Evolutionary conservation across 92 coral and sea anemone species (phyloP), one percentile per base, ranked within the genome.

Genomic region (Pocillopora grandis): DNA sequence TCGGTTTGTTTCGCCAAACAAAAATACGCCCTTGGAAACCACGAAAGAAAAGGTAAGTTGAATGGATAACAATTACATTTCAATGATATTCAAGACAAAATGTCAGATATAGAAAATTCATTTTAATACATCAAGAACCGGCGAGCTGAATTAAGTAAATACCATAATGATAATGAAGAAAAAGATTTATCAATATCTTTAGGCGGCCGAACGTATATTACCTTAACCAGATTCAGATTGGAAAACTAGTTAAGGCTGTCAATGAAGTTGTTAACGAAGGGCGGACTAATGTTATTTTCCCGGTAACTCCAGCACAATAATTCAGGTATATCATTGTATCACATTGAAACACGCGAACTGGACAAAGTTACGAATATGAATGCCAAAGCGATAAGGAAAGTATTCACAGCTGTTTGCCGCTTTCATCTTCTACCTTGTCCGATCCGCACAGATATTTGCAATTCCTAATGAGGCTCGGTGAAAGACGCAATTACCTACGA

Each of bases 231-330:
- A 78, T 78, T 65, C 72, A 64, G 58, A 65, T 64, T n/a, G n/a
- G 36, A 37, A 63, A 78, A 20, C 31, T 27, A 27, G 55, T 63
- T 42, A 78, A 78, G 37, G 52, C 31, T 42, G 82, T 68, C 72
- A 63, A 78, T 78, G 20, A 12, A 19, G 9, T 11, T 65, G 66
- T 78, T 78, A 65, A 48, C 52, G 52, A 42, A 7, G 62, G 20
- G 52, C 42, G 62, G 72, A 37, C 49, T 76, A 19, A 76, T 76
- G 52, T 7, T 76, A 13, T 76, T 31, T 76, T 17, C 55, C 10
- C 75, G 55, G 27, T 35, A 18, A 48, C 15, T 1, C 18, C 6
- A 37, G 75, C 57, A 70, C 75, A 12, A 35, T 31, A 31, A 16
- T 14, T 60, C 27, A 35, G 16, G 62, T 16, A 60, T 19, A 58